Base-by-base conservation (phyloP, 2,888 invertebrate genomes). In the Glomeris marginata region DNA sequence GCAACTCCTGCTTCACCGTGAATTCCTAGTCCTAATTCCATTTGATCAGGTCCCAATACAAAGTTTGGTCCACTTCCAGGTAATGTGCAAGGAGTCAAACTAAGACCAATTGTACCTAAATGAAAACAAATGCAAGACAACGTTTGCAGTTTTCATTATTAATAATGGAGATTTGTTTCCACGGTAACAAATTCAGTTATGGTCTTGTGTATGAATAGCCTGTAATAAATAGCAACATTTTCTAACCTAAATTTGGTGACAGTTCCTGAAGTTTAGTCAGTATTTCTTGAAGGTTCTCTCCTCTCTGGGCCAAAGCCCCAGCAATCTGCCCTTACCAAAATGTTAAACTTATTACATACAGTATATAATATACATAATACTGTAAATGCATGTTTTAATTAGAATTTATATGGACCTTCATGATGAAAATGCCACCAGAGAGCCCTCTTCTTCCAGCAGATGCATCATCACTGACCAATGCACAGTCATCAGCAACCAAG, bases 401-500 rank as follows among this genome's bases (percentile, higher is more conserved):
- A 5, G 28, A 8, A 5, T 28, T 28, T 28, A 20, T 42, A 15
- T 40, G 18, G 45, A 59, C 57, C 64, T 72, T 72, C 47, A 71
- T 63, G 6, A 77, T 58, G 15, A 78, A 62, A 15, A 75, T 58
- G 15, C 73, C 69, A 2, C 77, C 78, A 57, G 72, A 70, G 38
- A 78, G 65, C 37, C 78, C 76, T 67, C 81, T 65, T 15, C 77
- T 72, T 0, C 80, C 80, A 10, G 75, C 76, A 59, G 62, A 73
- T 47, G 59, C 64, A 49, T 61, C 63, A 65, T 34, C 70, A 67
- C 56, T 58, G 37, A 57, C 61, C n/a, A 71, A 61, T 0, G 80
- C 78, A 48, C 77, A 76, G 62, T 84, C 82, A 57, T 85, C 85
- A 1, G 76, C 77, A 0, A 84, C 76, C 5, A 78, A 72, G 16